Conservation (phyloP, 2,113 vertebrate species). For the Himantopus leucocephalus region DNA sequence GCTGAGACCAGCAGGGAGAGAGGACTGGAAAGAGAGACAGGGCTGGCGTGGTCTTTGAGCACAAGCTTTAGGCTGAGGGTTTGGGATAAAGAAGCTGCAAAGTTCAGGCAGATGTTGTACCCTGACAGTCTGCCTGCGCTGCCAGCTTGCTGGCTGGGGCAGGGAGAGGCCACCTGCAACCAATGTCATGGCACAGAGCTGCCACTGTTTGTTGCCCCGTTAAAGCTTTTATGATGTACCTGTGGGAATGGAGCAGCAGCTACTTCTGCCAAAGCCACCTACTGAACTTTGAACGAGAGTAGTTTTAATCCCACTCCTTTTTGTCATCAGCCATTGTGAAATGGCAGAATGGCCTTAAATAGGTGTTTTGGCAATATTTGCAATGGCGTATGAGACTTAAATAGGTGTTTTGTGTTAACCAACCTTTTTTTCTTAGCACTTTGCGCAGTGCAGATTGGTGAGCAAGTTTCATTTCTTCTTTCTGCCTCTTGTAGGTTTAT, state of each 20-base stretch:
- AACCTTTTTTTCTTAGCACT: neutral
- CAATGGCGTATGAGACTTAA: neutral
- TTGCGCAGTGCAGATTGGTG: neutral
- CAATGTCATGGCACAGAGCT: neutral
- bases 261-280: neutral
- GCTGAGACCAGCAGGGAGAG: neutral
- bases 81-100: neutral
- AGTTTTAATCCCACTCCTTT: neutral
- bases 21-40: neutral
- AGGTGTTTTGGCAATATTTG: neutral
- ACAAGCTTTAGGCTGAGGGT: neutral
- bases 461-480: conserved; percentile 17
- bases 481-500: neutral
- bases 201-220: neutral
- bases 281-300: neutral
- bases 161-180: neutral
- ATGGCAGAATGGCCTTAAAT: neutral
- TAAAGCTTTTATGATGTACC: neutral
- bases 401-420: neutral
- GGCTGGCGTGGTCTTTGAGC: neutral
- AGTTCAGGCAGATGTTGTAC: neutral
- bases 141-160: neutral
- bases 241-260: neutral
- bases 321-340: neutral
- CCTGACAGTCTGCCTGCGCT: fast-evolving